Evolutionary conservation across 2,888 invertebrate species (phyloP), one percentile per base, ranked within the genome.

Genomic region (Argynnis bischoffii): DNA sequence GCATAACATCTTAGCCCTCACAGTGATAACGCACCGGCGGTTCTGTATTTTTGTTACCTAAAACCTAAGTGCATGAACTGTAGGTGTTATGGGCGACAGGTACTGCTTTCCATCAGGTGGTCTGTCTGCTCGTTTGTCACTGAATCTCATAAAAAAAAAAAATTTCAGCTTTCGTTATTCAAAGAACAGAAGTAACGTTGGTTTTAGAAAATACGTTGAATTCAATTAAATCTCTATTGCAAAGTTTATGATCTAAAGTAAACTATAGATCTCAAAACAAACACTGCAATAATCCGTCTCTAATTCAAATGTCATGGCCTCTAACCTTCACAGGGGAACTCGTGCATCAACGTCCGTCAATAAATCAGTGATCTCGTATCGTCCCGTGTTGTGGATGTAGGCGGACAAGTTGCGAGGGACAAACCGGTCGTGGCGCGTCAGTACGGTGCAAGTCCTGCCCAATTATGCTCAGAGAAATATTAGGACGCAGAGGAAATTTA

Each of bases 391-490:
- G 72, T 74, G 71, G 72, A 74, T 76, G 83, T 83, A 75, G 81
- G 79, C 75, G 80, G 78, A 76, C 77, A 70, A 71, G 74, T 74
- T 70, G 71, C 66, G 72, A 74, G 75, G 78, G 73, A 67, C 69
- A 75, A 84, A 86, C 86, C 83, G 85, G 86, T 85, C 81, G 66
- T 55, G 70, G 71, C 59, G 67, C 51, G 67, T 64, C 55, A 50
- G 60, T 60, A 66, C 57, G 21, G 53, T 50, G 63, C 47, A 50
- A 48, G 47, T 72, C 66, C 70, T 56, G 66, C 48, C 54, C 50
- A 31, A 15, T 53, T 53, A 46, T 47, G 50, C 55, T 55, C 53
- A 64, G 51, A 35, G 48, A 64, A 64, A 61, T 57, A 53, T 47
- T 56, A 50, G 21, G 56, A 63, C 56, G 16, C 18, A 61, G 54